Evolutionary conservation across 2,888 invertebrate species (phyloP), one percentile per base, ranked within the genome.

Genomic region (Pristionchus entomophagus): DNA sequence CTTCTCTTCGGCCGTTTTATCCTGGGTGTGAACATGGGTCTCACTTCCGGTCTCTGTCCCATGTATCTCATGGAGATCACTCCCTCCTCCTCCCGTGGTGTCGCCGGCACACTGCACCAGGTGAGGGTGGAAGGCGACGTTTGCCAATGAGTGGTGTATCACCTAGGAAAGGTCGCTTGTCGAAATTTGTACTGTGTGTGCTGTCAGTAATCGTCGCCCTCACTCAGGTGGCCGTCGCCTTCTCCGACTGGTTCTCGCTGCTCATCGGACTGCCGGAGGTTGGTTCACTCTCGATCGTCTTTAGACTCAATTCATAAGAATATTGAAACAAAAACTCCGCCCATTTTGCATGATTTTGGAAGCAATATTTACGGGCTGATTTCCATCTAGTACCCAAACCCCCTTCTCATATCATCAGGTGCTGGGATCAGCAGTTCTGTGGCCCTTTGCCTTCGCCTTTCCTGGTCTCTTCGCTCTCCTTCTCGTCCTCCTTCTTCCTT

Each of bases 21-120:
- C 0, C 89, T 92, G 81, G 93, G 94, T n/a, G 94, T 91, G 5
- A 91, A 92, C 88, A 87, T 93, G 94, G 94, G 94, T 32, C 89
- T 94, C 38, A 94, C 94, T 84, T 94, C 94, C 22, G 94, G 94
- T 0, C 88, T 94, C 5, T 93, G 94, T 5, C 94, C 94, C 0
- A 92, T 94, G 90, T 94, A 94, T 87, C 89, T 94, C 49, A 94
- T 94, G 88, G 95, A 95, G 89, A 94, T 94, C 59, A 93, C 94
- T 1, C 93, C 94, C 0, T 88, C 91, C 0, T 90, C 91, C 45
- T 93, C 93, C 53, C 92, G 94, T 8, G 95, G 95, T 2, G 94
- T 94, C 6, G 91, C 94, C 12, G 94, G 94, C 2, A 94, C 94
- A 2, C 87, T 94, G 2, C 94, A 94, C 89, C 91, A 91, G 91